Evolutionary conservation across 2,888 invertebrate species (phyloP), one percentile per base, ranked within the genome.

Genomic region (Orthonevra nobilis): DNA sequence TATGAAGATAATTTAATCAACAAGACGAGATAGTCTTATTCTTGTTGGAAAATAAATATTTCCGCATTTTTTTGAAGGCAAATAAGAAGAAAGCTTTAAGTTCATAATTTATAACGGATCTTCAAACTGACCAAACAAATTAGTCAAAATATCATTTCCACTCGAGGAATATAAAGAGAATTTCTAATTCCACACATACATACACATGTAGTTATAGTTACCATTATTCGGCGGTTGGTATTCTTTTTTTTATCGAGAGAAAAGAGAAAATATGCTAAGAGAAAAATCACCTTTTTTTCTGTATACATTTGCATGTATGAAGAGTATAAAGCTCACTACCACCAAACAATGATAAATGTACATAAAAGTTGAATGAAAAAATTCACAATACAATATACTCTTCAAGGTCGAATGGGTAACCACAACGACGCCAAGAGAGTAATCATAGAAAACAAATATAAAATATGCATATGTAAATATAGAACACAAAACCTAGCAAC

Each of bases 341-440:
- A 70, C 75, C 23, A 70, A 75, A 75, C 12, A 70, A 70, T 10
- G 50, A 60, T 17, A 26, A 38, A 60, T 3, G 26, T 2, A 44
- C 1, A 17, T 7, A 32, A 19, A 52, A 52, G 15, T 15, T 2
- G 7, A 15, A 69, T 50, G 30, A 38, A 58, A 64, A 23, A 54
- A 20, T n/a, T 17, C 34, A 60, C 46, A 70, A 48, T 12, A 48
- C 20, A 48, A 52, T 52, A 64, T 42, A 60, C 54, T 79, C 66
- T 73, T 79, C 79, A 79, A 79, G 79, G 79, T 79, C 79, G 79
- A 79, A 73, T 73, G 73, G 72, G 61, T 60, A 73, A 79, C 66
- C 34, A 72, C 56, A 77, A 23, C 52, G 60, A 68, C 61, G 52
- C 79, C 48, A 61, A 68, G 66, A 73, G 79, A 73, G 60, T 23